A percentile compares a stretch with the other conserved stretches of the same genome.
Conservation (phyloP, 2,888 invertebrate species). For the Stenoptilia bipunctidactyla region DNA sequence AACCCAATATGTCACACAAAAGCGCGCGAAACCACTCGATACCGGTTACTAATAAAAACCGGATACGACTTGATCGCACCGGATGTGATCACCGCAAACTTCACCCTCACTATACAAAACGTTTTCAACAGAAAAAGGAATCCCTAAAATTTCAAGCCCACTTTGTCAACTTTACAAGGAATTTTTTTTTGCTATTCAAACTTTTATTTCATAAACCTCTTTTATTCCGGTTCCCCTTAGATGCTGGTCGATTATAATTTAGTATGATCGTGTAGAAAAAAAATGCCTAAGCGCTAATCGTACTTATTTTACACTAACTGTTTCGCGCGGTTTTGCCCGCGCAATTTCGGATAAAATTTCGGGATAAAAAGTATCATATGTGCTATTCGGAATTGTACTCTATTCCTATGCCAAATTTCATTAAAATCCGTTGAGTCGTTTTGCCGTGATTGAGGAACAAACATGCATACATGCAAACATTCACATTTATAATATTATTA, state of each 20-base stretch:
- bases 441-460: no score
- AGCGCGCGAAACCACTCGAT: conserved; percentile 57
- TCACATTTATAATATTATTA: no score
- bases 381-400: no score
- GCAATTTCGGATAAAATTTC: no score
- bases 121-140: conserved; percentile 29
- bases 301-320: no score
- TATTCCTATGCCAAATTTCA: no score
- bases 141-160: conserved; percentile 31
- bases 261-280: not conserved
- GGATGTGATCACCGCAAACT: conserved; percentile 46
- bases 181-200: conserved; percentile 18
- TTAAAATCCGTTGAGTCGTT: no score
- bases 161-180: conserved; percentile 32
- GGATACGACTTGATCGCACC: conserved; percentile 39
- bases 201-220: not conserved
- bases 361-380: no score
- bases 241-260: not conserved
- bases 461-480: no score
- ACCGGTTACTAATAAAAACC: conserved; percentile 55
- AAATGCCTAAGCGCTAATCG: no score
- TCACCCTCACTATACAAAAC: conserved; percentile 31
- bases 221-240: not conserved
- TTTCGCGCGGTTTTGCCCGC: no score
- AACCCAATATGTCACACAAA: conserved; percentile 43